Percentiles rank a stretch among this genome's conserved stretches.
These are phyloP conservation scores for Delia radicum DNA, from an alignment of 1,140 invertebrate species.

Conservation along the genomic window DNA sequence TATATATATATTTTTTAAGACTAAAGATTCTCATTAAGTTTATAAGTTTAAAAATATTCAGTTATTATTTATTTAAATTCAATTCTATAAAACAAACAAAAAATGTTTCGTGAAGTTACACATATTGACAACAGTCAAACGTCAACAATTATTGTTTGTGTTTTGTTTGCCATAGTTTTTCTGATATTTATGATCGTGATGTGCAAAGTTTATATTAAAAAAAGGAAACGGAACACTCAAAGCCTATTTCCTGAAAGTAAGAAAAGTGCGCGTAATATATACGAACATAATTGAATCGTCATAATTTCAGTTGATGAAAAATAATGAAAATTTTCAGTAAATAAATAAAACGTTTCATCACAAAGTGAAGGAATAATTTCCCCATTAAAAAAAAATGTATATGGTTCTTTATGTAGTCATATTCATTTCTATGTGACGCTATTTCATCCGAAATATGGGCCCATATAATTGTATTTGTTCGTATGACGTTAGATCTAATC, in stretches of 20 bases:
- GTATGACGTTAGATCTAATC: too few species aligned
- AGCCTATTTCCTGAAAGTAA: constrained; percentile 9
- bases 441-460: too few species aligned
- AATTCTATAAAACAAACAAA: background rate
- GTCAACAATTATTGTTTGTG: background rate
- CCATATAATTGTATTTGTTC: too few species aligned
- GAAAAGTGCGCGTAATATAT: background rate
- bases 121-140: constrained; percentile 1
- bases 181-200: background rate
- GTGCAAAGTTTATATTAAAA: background rate
- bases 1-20: too few species aligned
- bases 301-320: too few species aligned
- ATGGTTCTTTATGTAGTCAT: too few species aligned
- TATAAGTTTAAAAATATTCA: background rate
- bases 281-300: too few species aligned
- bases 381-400: too few species aligned
- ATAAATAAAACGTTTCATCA: too few species aligned
- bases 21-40: background rate
- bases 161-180: background rate
- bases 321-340: too few species aligned
- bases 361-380: too few species aligned
- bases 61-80: background rate
- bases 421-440: too few species aligned
- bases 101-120: background rate
- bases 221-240: background rate